phyloP scores from a whole-genome alignment of 2,888 invertebrate genomes.

The Blastobasis adustella region DNA sequence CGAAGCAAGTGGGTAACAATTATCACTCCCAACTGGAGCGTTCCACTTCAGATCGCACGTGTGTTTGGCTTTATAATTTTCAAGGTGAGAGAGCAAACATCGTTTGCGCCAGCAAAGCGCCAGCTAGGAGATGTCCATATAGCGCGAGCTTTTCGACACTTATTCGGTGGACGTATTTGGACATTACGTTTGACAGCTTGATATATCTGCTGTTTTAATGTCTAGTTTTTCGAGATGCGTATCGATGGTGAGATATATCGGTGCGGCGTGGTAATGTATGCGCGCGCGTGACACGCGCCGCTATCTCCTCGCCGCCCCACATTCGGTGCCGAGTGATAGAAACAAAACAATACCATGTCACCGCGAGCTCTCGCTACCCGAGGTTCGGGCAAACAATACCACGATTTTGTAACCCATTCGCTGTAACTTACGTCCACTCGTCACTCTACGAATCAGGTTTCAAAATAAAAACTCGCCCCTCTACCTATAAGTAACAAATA shows the following conservation, averaged over 20 bases:
- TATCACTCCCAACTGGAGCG: too few species aligned
- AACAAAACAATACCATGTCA: constrained; percentile 23
- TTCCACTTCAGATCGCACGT: constrained; percentile 4
- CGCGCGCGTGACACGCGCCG: constrained; percentile 19
- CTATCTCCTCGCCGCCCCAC: constrained; percentile 18
- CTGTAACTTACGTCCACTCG: constrained; percentile 3
- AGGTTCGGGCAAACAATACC: constrained; percentile 18
- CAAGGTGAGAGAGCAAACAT: constrained; percentile 17
- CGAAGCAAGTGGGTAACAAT: too few species aligned
- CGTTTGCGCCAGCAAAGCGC: not conserved
- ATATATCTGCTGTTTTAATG: constrained; percentile 20
- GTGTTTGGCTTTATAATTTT: constrained; percentile 16
- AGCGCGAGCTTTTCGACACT: constrained; percentile 9
- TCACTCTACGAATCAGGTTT: constrained; percentile 8
- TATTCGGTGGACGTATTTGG: constrained; percentile 11
- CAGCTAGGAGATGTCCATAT: not conserved
- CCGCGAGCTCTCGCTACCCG: constrained; percentile 9
- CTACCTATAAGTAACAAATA: constrained; percentile 1
- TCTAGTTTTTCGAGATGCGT: constrained; percentile 20
- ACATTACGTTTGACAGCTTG: constrained; percentile 16
- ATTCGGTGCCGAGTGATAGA: constrained; percentile 13
- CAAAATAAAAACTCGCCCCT: constrained; percentile 2
- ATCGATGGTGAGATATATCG: constrained; percentile 16
- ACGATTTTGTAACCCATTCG: constrained; percentile 16
- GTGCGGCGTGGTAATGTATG: constrained; percentile 5